A percentile compares a stretch with the other conserved stretches of the same genome.
Conservation (phyloP, 2,113 vertebrate species). For the Labeo catla region DNA sequence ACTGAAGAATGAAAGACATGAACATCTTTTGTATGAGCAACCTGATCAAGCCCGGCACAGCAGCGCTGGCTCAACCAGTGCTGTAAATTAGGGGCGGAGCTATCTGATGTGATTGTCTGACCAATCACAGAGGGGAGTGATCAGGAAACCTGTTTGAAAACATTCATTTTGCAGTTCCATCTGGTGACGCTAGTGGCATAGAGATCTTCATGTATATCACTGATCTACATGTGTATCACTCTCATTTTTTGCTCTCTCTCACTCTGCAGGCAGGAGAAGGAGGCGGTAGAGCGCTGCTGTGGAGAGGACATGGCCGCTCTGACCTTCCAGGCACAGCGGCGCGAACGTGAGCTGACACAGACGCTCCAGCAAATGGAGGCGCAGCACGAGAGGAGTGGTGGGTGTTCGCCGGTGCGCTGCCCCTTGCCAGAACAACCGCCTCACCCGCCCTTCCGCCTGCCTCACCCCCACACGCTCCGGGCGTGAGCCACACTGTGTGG, state of each 20-base stretch:
- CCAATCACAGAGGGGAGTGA: neutral
- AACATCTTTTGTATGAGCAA: neutral
- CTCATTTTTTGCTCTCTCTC: constrained; percentile 39
- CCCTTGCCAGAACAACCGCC: constrained; percentile 52
- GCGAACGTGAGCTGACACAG: constrained; percentile 86
- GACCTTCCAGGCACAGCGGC: constrained; percentile 83
- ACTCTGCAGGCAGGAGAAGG: constrained; percentile 84
- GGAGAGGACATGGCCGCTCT: constrained; percentile 81
- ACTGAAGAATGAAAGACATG: too few relatives aligned
- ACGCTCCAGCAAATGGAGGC: constrained; percentile 90
- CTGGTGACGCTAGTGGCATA: neutral
- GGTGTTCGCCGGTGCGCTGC: constrained; percentile 83
- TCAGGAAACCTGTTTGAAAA: constrained; percentile 18
- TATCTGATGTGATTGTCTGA: neutral
- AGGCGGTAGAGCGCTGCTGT: constrained; percentile 80
- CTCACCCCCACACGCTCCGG: constrained; percentile 68
- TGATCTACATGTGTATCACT: constrained; percentile 41
- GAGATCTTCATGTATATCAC: neutral
- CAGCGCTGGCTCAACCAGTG: neutral
- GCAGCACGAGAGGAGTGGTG: constrained; percentile 90
- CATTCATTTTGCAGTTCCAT: neutral
- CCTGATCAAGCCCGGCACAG: neutral
- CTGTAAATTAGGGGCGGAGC: neutral
- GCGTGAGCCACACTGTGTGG: constrained; percentile 85
- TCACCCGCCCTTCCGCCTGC: constrained; percentile 32